These are phyloP conservation scores for Odontamblyopus rebecca DNA, from an alignment of 2,797 vertebrate species.

Conservation along the genomic window DNA sequence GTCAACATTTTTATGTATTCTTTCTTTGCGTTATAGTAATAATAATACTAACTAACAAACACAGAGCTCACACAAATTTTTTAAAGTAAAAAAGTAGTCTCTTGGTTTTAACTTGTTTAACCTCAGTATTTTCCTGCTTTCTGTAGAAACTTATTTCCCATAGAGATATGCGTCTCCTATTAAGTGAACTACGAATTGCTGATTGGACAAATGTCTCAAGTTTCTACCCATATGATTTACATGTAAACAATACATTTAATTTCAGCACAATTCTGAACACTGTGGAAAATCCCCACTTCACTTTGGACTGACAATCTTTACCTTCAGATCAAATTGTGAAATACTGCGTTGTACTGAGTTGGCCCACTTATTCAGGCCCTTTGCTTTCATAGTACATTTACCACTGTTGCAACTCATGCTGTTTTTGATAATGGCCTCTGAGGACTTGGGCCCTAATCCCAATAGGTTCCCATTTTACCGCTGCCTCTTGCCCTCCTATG, in stretches of 20 bases:
- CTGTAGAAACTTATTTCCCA: neutral
- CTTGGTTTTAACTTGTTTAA: neutral
- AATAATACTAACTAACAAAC: too few relatives aligned
- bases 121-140: neutral
- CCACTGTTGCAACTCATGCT: conserved; percentile 53
- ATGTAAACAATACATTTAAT: conserved; percentile 9
- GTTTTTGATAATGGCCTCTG: conserved; percentile 66
- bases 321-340: neutral
- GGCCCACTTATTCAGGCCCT: neutral
- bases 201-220: conserved; percentile 5
- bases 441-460: conserved; percentile 52
- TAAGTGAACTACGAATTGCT: neutral
- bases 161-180: neutral
- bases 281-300: conserved; percentile 4
- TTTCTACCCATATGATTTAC: conserved; percentile 5
- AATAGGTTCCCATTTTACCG: conserved; percentile 34
- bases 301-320: neutral
- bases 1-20: neutral
- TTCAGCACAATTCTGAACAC: neutral
- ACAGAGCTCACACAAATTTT: too few relatives aligned
- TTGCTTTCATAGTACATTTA: conserved; percentile 39
- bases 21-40: neutral
- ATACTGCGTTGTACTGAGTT: neutral
- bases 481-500: conserved; percentile 49
- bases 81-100: too few relatives aligned